Evolutionary conservation across 2,888 invertebrate species (phyloP).

Genomic region (Dysmachus trigonus): DNA sequence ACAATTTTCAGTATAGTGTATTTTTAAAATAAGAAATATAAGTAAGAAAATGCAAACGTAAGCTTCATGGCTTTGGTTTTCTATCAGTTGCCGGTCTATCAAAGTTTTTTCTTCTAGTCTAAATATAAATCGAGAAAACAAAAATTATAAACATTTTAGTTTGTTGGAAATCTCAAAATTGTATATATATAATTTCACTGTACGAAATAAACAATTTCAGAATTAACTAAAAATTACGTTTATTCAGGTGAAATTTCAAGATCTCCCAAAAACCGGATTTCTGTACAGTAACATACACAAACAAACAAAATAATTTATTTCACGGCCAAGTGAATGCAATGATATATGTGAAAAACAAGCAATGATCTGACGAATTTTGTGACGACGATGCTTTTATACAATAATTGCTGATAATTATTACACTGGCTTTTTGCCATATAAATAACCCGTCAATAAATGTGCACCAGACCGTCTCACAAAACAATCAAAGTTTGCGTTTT

Average conservation of each 20-base stretch:
- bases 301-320: too few relatives aligned
- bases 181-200: background rate
- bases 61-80: too few relatives aligned
- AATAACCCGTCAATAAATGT: background rate
- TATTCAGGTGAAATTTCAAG: background rate
- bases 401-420: background rate
- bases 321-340: background rate
- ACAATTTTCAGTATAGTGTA: too few relatives aligned
- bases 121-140: too few relatives aligned
- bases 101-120: too few relatives aligned
- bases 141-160: too few relatives aligned
- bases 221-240: background rate
- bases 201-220: background rate
- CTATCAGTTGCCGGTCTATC: too few relatives aligned
- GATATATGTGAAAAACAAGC: background rate
- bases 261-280: background rate
- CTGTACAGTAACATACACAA: too few relatives aligned
- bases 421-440: background rate
- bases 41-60: too few relatives aligned
- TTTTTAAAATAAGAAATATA: too few relatives aligned
- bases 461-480: background rate
- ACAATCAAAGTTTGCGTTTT: background rate
- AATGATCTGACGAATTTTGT: background rate
- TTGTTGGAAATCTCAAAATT: too few relatives aligned
- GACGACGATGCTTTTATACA: background rate